Evolutionary conservation across 2,797 vertebrate genomes (phyloP).

Genomic region (Dallia pectoralis): DNA sequence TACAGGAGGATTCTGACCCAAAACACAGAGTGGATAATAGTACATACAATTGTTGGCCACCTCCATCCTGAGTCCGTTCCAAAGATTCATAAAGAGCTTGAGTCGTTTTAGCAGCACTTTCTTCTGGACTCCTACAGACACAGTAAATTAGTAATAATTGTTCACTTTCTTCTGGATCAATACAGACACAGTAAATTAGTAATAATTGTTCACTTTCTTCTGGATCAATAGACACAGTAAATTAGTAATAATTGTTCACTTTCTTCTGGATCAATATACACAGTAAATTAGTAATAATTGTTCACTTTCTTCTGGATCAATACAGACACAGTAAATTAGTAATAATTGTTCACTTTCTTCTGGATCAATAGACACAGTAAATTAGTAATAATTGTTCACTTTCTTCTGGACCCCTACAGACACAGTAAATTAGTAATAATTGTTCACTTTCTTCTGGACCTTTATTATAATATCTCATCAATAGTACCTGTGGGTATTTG

Average conservation of each 20-base stretch:
- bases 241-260: background rate
- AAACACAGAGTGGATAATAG: background rate
- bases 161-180: background rate
- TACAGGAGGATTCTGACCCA: background rate
- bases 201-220: background rate
- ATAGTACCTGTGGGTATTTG: conserved; percentile 62
- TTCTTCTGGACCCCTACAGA: background rate
- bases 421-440: background rate
- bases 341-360: conserved; percentile 43
- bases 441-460: too few relatives aligned
- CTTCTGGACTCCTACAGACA: conserved; percentile 59
- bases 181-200: background rate
- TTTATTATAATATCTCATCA: background rate
- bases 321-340: background rate
- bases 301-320: background rate
- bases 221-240: background rate
- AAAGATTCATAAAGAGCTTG: conserved; percentile 62
- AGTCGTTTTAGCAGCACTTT: conserved; percentile 59
- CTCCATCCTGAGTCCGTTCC: conserved; percentile 71
- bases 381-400: background rate
- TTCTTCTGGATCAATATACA: conserved; percentile 62
- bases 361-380: conserved; percentile 49
- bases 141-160: background rate
- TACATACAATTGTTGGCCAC: conserved; percentile 66
- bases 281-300: background rate